Percentiles rank a stretch among this genome's conserved stretches.
Conservation (phyloP, 2,113 vertebrate genomes). For the Xyrauchen texanus region DNA sequence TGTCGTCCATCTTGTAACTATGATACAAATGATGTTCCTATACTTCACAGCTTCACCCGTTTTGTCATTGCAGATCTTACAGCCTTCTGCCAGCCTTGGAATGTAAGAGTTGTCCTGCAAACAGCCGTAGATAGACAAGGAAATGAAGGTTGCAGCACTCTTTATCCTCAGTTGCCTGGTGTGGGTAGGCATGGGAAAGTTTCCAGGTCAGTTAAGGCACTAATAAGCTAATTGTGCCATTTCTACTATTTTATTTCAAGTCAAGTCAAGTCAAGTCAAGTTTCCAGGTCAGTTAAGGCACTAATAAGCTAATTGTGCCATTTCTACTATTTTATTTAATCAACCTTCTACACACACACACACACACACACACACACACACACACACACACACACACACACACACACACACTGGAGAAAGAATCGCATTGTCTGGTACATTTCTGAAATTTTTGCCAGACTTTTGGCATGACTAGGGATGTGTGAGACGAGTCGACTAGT, state of each 20-base stretch:
- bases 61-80: slow-evolving; percentile 8
- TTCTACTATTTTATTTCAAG: neutral
- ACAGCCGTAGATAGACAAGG: slow-evolving; percentile 43
- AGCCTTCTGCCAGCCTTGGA: neutral
- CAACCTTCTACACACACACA: no score
- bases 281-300: slow-evolving; percentile 69
- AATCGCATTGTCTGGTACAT: no score
- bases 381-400: no score
- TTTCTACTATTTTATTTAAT: neutral
- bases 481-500: no score
- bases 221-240: neutral
- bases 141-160: slow-evolving; percentile 64
- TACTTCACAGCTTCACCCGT: no score
- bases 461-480: no score
- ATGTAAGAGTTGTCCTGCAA: slow-evolving; percentile 7
- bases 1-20: no score
- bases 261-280: no score
- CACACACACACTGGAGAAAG: no score
- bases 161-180: slow-evolving; percentile 61
- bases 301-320: neutral
- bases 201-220: slow-evolving; percentile 67
- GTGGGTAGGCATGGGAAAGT: slow-evolving; percentile 39
- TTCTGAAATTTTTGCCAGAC: no score
- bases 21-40: no score
- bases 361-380: no score